Conservation (phyloP, 2,797 vertebrate genomes). For the Karalla daura region DNA sequence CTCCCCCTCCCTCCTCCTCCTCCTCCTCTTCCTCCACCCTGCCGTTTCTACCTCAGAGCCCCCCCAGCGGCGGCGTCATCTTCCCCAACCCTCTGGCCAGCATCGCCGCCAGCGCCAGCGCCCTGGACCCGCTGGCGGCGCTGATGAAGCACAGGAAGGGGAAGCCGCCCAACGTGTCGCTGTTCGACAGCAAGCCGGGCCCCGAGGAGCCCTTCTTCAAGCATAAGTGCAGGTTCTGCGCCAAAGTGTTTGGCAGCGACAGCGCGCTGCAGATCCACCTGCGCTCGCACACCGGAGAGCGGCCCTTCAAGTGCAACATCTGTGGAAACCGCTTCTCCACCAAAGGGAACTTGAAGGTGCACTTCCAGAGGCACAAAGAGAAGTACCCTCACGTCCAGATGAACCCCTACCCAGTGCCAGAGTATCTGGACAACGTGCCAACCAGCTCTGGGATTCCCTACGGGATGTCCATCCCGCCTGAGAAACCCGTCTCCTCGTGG, state of each 20-base stretch:
- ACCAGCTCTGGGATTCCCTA: conserved; percentile 96
- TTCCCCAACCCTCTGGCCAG: conserved; percentile 97
- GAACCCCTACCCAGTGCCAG: conserved; percentile 98
- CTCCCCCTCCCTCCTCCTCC: conserved; percentile 83
- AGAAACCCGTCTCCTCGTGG: conserved; percentile 94
- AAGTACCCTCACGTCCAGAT: conserved; percentile 99
- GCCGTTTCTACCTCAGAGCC: conserved; percentile 96
- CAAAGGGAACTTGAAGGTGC: conserved; percentile 98
- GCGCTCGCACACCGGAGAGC: conserved; percentile 97
- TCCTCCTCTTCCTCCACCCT: conserved; percentile 88
- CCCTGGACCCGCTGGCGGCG: conserved; percentile 93
- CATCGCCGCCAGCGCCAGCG: conserved; percentile 94
- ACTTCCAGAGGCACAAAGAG: conserved; percentile 98
- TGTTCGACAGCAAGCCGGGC: conserved; percentile 92
- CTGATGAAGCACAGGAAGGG: conserved; percentile 95
- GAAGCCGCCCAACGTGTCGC: conserved; percentile 90
- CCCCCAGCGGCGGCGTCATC: conserved; percentile 91
- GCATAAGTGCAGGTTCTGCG: conserved; percentile 98
- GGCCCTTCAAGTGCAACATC: conserved; percentile 99
- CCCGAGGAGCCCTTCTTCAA: conserved; percentile 98
- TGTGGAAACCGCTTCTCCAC: conserved; percentile 99
- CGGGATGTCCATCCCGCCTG: conserved; percentile 94
- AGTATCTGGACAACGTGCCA: conserved; percentile 98
- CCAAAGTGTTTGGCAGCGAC: conserved; percentile 99
- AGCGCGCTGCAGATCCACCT: conserved; percentile 98